Evolutionary conservation across 1,140 invertebrate genomes (phyloP).

Genomic region (Drosophila murphyi): DNA sequence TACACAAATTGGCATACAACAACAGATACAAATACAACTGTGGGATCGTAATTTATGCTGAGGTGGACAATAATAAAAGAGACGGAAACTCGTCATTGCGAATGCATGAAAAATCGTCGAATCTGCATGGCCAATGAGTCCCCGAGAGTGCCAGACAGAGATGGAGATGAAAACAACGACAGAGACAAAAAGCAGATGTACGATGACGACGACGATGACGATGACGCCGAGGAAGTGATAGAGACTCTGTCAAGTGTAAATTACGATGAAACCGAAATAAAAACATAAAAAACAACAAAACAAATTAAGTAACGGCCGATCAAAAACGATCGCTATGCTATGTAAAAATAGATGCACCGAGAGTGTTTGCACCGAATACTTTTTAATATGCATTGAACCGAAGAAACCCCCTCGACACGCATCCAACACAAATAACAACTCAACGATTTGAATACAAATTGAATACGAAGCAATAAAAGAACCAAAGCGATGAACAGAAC

Average conservation of each 20-base stretch:
- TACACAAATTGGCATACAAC: slow-evolving; percentile 58
- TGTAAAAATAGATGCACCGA: slow-evolving; percentile 35
- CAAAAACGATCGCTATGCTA: slow-evolving; percentile 21
- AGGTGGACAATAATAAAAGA: slow-evolving; percentile 37
- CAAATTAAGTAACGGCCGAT: slow-evolving; percentile 33
- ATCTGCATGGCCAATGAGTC: slow-evolving; percentile 58
- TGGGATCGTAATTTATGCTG: slow-evolving; percentile 60
- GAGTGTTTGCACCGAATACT: slow-evolving; percentile 3
- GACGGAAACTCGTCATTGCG: slow-evolving; percentile 65
- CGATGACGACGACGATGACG: slow-evolving; percentile 8
- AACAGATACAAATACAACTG: slow-evolving; percentile 35
- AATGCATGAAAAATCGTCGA: slow-evolving; percentile 61
- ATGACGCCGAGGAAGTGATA: slow-evolving; percentile 33
- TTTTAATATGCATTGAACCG: slow-evolving; percentile 16
- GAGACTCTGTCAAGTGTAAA: slow-evolving; percentile 54
- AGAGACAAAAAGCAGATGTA: slow-evolving; percentile 15
- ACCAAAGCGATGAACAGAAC: not conserved
- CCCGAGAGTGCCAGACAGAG: slow-evolving; percentile 31
- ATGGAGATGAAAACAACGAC: slow-evolving; percentile 8
- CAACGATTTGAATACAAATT: not conserved
- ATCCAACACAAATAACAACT: slow-evolving; percentile 8
- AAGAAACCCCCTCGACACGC: slow-evolving; percentile 15
- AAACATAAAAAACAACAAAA: not conserved
- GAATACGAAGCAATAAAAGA: not conserved
- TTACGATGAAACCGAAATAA: slow-evolving; percentile 13